Base-by-base conservation (phyloP, 2,888 invertebrate genomes). In the Cephonodes hylas region DNA sequence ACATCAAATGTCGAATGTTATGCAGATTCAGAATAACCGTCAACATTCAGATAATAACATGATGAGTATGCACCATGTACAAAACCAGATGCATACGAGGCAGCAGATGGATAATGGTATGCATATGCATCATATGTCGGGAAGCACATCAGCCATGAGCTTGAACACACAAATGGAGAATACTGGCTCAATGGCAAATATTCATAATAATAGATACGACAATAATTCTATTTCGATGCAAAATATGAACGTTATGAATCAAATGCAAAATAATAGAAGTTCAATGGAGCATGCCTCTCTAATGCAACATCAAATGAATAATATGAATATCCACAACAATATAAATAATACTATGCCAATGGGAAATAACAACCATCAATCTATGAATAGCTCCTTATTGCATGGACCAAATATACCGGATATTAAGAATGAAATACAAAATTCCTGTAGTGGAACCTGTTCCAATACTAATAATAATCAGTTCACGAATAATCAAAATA, bases 351-450 rank as follows among this genome's bases (percentile, higher is more conserved):
- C 85, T 2, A 89, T 91, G 88, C 89, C 89, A 77, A 89, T 91
- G 62, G 80, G 82, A 22, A 91, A 85, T 66, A 65, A 83, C 7
- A 88, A 79, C 66, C 90, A 90, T 68, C 91, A 88, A 68, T 75
- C 86, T 15, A 83, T 92, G 75, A 89, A 80, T 64, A 90, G 79
- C 66, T 77, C 88, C 10, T 83, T 92, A 67, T 87, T 92, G 86
- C 92, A 92, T 66, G 84, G 80, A 63, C 86, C 88, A 4, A 91
- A 88, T 68, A 93, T 91, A 68, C 88, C 91, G 5, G 93, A 93
- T 65, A 93, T 92, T 25, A 92, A 92, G 77, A 91, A 87, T 72
- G 92, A 92, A 70, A 89, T 91, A 42, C 88, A 89, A 75, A 89
- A 83, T 70, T 85, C 90, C 4, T 92, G 92, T 66, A 83, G 89